Evolutionary conservation across 2,113 vertebrate genomes (phyloP).

Genomic region (Marmota flaviventris): DNA sequence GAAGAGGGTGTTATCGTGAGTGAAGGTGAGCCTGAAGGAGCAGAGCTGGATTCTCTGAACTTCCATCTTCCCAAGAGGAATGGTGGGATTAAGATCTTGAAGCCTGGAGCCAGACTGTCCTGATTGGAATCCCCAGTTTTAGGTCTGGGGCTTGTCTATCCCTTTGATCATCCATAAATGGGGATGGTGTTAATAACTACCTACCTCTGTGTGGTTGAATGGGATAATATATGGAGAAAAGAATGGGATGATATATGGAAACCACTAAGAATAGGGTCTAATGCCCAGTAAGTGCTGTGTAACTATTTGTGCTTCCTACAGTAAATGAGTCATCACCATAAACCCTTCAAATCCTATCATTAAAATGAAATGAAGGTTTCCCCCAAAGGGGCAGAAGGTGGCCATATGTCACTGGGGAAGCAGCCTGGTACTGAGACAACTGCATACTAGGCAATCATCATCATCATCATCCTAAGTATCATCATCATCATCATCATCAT

Average conservation of each 20-base stretch:
- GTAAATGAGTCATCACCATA: background rate
- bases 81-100: background rate
- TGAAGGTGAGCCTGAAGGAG: background rate
- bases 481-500: accelerated
- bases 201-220: background rate
- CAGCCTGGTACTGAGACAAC: too few species aligned
- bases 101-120: background rate
- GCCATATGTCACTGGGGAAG: background rate
- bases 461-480: too few species aligned
- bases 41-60: background rate
- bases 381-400: background rate
- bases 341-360: background rate
- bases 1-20: background rate
- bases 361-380: background rate
- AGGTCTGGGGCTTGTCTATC: background rate
- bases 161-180: background rate
- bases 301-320: background rate
- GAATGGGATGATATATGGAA: too few species aligned
- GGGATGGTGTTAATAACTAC: background rate
- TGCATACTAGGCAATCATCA: too few species aligned
- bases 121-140: background rate
- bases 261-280: background rate
- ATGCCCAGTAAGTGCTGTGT: background rate
- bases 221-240: background rate
- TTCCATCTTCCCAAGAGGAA: background rate